Evolutionary conservation across 2,797 vertebrate genomes (phyloP), one percentile per base, ranked within the genome.

Genomic region (Gallinago solitaria): DNA sequence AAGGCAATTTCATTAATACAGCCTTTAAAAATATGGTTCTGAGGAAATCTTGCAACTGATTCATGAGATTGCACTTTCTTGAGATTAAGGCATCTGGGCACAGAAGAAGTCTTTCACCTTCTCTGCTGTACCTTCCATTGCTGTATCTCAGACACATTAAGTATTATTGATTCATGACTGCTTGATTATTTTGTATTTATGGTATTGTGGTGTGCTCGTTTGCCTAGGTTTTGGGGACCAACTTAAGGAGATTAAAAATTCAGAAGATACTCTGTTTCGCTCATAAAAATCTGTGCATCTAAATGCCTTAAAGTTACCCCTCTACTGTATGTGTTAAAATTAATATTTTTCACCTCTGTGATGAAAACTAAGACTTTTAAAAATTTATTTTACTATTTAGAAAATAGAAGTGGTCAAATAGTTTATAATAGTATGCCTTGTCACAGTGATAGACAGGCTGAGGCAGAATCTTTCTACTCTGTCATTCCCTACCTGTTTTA

Each of bases 391-490:
- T 54, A 8, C 17, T 68, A 3, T 73, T 92, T 70, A 77, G 32
- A 37, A 45, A 45, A 69, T 25, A 73, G 18, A 59, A 39, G 16
- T 51, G 37, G 47, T 84, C 50, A 89, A 47, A 79, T 18, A 69
- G 6, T 82, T 94, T 84, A 69, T 74, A 43, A 30, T 54, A 56
- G 11, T 27, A 6, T 50, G 13, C 8, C 33, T 79, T 90, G 75
- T 87, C 75, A 83, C 37, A 76, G 20, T 70, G 48, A 93, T 16
- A 60, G 82, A 60, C 60, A 93, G 35, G 16, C 9, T 94, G 64
- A 91, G 50, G 17, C 27, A 89, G 80, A 93, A 85, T 91, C 54
- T 41, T 91, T 87, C 54, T 80, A 19, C 16, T 73, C 64, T 89
- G 17, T 82, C 67, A 35, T 93, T 93, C 27, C 35, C 24, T 90